Conservation (phyloP, 2,888 invertebrate species). For the Spodoptera picta region DNA sequence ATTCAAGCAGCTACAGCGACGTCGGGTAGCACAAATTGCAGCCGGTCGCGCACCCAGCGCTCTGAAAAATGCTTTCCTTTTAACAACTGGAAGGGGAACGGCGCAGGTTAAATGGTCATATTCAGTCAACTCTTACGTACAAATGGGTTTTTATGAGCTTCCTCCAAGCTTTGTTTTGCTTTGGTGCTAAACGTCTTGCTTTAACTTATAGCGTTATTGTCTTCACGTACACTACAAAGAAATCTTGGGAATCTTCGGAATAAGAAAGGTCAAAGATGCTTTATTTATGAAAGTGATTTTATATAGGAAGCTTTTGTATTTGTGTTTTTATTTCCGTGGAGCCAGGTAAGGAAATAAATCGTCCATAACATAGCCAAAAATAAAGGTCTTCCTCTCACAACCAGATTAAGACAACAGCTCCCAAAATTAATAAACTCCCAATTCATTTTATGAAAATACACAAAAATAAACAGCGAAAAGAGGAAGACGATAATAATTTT, state of each 20-base stretch:
- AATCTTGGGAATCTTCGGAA: slow-evolving; percentile 10
- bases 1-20: slow-evolving; percentile 65
- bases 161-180: slow-evolving; percentile 42
- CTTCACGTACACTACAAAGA: slow-evolving; percentile 6
- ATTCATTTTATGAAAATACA: slow-evolving; percentile 22
- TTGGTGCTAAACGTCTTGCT: slow-evolving; percentile 36
- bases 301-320: slow-evolving; percentile 4
- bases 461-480: slow-evolving; percentile 26
- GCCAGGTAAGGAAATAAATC: background rate
- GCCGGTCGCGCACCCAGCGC: slow-evolving; percentile 63
- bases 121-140: slow-evolving; percentile 73
- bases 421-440: slow-evolving; percentile 23
- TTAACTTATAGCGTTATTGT: slow-evolving; percentile 40
- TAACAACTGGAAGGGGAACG: slow-evolving; percentile 69
- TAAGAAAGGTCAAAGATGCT: slow-evolving; percentile 1
- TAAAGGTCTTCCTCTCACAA: background rate
- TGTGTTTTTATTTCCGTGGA: slow-evolving; percentile 8
- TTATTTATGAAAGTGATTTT: background rate
- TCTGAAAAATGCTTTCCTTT: slow-evolving; percentile 78
- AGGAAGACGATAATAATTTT: slow-evolving; percentile 43
- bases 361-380: background rate
- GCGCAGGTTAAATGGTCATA: slow-evolving; percentile 76
- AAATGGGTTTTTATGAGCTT: slow-evolving; percentile 60
- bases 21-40: slow-evolving; percentile 78
- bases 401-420: slow-evolving; percentile 13